Conservation (phyloP, 2,888 invertebrate species). For the Chymomyza fuscimana region DNA sequence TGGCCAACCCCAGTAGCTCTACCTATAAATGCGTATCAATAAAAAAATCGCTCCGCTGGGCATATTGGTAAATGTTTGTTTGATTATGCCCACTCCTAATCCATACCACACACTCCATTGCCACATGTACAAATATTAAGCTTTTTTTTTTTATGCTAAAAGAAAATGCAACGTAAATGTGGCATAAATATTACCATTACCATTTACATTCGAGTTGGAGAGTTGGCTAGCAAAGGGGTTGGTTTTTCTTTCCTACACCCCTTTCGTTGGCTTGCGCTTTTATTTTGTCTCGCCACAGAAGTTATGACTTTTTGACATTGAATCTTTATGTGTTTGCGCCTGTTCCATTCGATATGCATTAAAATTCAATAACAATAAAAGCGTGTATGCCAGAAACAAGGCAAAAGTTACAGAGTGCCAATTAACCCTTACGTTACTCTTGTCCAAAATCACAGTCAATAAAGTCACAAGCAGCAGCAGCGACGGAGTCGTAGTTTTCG, state of each 20-base stretch:
- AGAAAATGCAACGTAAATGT: slow-evolving; percentile 57
- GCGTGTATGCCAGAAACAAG: slow-evolving; percentile 24
- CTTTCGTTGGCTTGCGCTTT: slow-evolving; percentile 1
- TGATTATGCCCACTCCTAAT: slow-evolving; percentile 31
- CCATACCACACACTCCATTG: background rate
- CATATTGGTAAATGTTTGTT: slow-evolving; percentile 48
- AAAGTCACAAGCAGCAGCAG: slow-evolving; percentile 14
- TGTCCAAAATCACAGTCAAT: slow-evolving; percentile 5
- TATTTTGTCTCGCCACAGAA: slow-evolving; percentile 33
- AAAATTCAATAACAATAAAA: slow-evolving; percentile 78
- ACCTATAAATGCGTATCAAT: slow-evolving; percentile 58
- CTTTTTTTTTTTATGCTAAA: slow-evolving; percentile 46
- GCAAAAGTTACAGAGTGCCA: slow-evolving; percentile 27
- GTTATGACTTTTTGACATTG: slow-evolving; percentile 64
- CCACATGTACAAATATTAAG: slow-evolving; percentile 36
- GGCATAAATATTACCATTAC: slow-evolving; percentile 34
- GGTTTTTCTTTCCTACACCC: background rate
- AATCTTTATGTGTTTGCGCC: slow-evolving; percentile 61
- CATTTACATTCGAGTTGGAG: slow-evolving; percentile 7
- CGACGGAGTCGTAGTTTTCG: background rate
- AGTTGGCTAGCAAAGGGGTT: slow-evolving; percentile 18
- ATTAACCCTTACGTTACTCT: slow-evolving; percentile 50
- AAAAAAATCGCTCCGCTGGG: slow-evolving; percentile 70
- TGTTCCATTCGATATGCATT: slow-evolving; percentile 75
- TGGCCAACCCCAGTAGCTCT: slow-evolving; percentile 13